phyloP scores from a whole-genome alignment of 1,140 invertebrate species.

The Drepana arcuata region DNA sequence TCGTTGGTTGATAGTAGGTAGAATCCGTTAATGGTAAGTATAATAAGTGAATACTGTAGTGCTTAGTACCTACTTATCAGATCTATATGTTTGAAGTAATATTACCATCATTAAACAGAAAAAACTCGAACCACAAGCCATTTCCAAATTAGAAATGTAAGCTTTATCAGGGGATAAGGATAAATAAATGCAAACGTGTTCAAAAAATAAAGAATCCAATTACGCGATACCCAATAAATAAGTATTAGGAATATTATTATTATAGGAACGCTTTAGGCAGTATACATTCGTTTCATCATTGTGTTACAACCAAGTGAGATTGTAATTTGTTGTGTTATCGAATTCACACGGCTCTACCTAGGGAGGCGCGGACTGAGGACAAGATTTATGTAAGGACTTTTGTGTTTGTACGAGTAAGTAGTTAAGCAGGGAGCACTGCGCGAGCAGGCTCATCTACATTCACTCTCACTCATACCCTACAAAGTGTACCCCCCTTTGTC shows the following conservation, averaged over 20 bases:
- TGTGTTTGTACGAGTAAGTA: constrained; percentile 70
- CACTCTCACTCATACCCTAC: constrained; percentile 60
- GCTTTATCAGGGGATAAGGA: no score
- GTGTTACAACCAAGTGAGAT: constrained; percentile 30
- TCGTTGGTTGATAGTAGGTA: no score
- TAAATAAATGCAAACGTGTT: constrained; percentile 15
- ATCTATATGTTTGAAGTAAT: no score
- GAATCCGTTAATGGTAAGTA: no score
- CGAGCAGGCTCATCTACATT: constrained; percentile 66
- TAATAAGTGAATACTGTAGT: no score
- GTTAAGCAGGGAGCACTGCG: constrained; percentile 51
- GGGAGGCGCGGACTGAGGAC: constrained; percentile 42
- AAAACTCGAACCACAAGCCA: no score
- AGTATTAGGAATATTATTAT: no score
- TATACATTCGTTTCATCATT: constrained; percentile 32
- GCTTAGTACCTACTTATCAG: no score
- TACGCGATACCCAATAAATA: constrained; percentile 24
- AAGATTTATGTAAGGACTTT: constrained; percentile 74
- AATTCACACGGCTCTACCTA: constrained; percentile 46
- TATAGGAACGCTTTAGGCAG: constrained; percentile 22
- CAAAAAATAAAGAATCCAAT: constrained; percentile 30
- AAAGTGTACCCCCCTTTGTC: constrained; percentile 58
- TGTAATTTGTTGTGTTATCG: constrained; percentile 56
- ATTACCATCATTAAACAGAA: no score
- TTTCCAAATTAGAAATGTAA: no score